phyloP scores from a whole-genome alignment of 2,888 invertebrate genomes.

The Drosophila borealis region DNA sequence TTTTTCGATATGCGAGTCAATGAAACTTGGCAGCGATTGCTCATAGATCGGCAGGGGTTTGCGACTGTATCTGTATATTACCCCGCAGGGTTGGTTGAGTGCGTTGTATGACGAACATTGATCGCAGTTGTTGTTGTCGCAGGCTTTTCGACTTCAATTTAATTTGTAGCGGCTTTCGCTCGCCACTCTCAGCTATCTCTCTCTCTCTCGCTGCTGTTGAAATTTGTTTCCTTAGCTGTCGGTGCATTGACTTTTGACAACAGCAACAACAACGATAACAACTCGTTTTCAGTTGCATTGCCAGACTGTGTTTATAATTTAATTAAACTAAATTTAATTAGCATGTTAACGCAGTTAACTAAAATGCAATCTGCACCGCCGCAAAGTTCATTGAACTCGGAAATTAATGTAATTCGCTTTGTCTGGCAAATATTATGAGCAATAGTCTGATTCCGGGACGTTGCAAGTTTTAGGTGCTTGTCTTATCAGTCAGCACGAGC shows the following conservation, averaged over 20 bases:
- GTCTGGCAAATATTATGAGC: slow-evolving; percentile 18
- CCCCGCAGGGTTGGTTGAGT: neutral
- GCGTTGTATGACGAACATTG: slow-evolving; percentile 13
- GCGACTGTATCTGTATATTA: neutral
- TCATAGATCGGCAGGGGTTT: slow-evolving; percentile 14
- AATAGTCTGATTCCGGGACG: slow-evolving; percentile 1
- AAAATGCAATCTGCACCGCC: slow-evolving; percentile 62
- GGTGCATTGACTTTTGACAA: slow-evolving; percentile 67
- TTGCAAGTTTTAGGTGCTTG: slow-evolving; percentile 1
- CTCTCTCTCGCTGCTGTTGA: slow-evolving; percentile 11
- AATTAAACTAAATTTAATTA: slow-evolving; percentile 77
- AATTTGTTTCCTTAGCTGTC: slow-evolving; percentile 53
- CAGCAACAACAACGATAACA: slow-evolving; percentile 21
- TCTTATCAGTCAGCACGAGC: slow-evolving; percentile 44
- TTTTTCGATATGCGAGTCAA: slow-evolving; percentile 40
- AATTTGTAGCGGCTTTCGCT: slow-evolving; percentile 21
- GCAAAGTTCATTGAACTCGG: slow-evolving; percentile 45
- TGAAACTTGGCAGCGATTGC: slow-evolving; percentile 41
- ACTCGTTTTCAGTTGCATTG: slow-evolving; percentile 45
- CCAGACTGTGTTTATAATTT: slow-evolving; percentile 49
- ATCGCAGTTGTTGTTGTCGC: slow-evolving; percentile 12
- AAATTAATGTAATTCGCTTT: slow-evolving; percentile 12
- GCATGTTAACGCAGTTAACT: slow-evolving; percentile 67
- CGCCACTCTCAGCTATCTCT: neutral
- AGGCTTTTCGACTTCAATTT: slow-evolving; percentile 20